Base-by-base conservation (phyloP, 2,888 invertebrate species). In the Lutraria lutraria region DNA sequence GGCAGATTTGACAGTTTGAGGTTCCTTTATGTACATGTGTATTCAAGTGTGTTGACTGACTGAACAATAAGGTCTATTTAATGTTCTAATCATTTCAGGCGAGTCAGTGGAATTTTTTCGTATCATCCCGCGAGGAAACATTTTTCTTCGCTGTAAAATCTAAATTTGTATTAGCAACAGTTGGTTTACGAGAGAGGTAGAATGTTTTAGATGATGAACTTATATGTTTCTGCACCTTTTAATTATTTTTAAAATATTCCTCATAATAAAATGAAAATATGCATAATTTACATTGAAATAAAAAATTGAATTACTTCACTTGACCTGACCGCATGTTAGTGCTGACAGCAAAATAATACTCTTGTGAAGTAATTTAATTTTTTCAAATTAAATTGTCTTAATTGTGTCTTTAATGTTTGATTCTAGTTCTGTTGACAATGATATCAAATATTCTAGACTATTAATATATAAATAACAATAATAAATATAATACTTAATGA, bases 61-160 rank as follows among this genome's bases (percentile, higher is more conserved):
- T 2, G 43, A 43, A 43, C 43, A 43, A 43, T 43, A 43, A 43
- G 43, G 43, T 43, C 43, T 43, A 43, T 43, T 8, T 43, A 43
- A 25, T 68, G n/a, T 68, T 76, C 34, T 85, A 19, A 81, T 34
- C 21, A 31, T 91, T 91, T 56, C 92, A 95, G 95, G 83, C 87
- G 12, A 94, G 95, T 85, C 87, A 95, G 89, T 90, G 93, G 21
- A 85, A 54, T 4, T 96, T 94, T 89, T 96, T 96, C 93, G 94
- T 94, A 34, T 95, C 95, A 15, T 96, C 96, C 12, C 93, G 96
- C 88, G 96, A 96, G 83, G 96, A 96, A 89, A 95, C 95, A 21
- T 96, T 96, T 93, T 96, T 96, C 93, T 95, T 96, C 90, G 95
- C 96, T 25, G 94, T 96, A 81, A 96, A 96, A 88, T 93, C 90